These are phyloP conservation scores for Sphenopsis melanotis DNA, from an alignment of 2,797 vertebrate genomes.

Conservation along the genomic window DNA sequence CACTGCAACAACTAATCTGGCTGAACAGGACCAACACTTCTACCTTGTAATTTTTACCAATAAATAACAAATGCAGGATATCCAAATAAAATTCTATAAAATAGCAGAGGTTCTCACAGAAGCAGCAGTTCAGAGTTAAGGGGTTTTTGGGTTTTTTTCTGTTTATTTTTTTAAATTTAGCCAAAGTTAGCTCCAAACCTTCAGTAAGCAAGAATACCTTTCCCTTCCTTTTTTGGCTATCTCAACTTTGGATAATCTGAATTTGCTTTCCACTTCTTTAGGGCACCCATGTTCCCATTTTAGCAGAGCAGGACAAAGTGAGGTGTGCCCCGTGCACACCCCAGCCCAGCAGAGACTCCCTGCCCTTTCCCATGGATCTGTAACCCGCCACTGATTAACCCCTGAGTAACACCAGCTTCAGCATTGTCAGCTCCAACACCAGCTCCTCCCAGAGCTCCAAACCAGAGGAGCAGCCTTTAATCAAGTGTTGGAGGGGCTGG, in stretches of 20 bases:
- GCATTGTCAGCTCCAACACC: neutral
- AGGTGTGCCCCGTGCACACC: rapidly evolving
- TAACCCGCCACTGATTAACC: neutral
- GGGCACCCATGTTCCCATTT: neutral
- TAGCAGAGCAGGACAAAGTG: neutral
- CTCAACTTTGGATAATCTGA: neutral
- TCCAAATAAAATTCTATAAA: neutral
- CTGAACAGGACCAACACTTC: neutral
- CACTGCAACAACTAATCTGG: neutral
- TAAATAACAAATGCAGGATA: neutral
- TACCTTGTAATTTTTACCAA: neutral
- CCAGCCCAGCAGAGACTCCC: neutral
- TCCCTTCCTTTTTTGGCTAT: neutral
- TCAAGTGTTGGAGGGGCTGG: neutral
- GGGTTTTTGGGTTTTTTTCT: neutral
- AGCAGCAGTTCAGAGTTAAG: neutral
- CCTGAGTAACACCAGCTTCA: neutral
- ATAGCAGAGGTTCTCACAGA: neutral
- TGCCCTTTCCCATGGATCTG: neutral
- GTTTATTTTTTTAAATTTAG: neutral
- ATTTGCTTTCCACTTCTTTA: neutral
- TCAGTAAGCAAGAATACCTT: neutral
- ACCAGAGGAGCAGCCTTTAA: neutral
- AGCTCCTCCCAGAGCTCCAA: neutral
- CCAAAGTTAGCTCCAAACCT: neutral